These are phyloP conservation scores for Eidolon helvum DNA, from an alignment of 2,113 vertebrate species.

Conservation along the genomic window DNA sequence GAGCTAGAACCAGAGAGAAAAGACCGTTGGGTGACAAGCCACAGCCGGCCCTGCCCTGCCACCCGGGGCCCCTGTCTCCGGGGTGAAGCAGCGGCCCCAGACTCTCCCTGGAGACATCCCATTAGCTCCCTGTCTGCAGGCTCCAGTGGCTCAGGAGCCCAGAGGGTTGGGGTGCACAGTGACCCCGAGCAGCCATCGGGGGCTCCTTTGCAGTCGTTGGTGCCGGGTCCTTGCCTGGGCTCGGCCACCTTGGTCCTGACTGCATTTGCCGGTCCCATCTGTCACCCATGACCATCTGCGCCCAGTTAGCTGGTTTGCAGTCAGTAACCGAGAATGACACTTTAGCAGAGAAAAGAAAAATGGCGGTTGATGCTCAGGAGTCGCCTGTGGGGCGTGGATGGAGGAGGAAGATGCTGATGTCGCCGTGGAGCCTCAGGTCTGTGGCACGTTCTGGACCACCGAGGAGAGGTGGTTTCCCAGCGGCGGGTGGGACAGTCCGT, in stretches of 20 bases:
- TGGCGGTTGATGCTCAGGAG: background rate
- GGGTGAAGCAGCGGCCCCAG: accelerated
- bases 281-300: background rate
- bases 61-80: accelerated
- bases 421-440: background rate
- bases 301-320: background rate
- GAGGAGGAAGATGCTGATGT: no score
- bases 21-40: background rate
- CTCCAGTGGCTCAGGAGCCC: background rate
- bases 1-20: background rate
- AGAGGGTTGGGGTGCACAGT: accelerated
- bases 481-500: accelerated
- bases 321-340: background rate
- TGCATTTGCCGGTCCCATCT: background rate
- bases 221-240: accelerated
- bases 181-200: background rate
- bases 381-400: accelerated
- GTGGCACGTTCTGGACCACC: background rate
- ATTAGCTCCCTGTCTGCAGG: background rate
- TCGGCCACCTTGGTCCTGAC: accelerated
- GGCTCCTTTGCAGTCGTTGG: background rate
- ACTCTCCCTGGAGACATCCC: accelerated
- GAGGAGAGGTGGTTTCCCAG: accelerated
- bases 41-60: background rate
- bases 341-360: background rate